A percentile compares a stretch with the other conserved stretches of the same genome.
Evolutionary conservation across 1,140 invertebrate species (phyloP).

Genomic region (Drosophila arawakana): DNA sequence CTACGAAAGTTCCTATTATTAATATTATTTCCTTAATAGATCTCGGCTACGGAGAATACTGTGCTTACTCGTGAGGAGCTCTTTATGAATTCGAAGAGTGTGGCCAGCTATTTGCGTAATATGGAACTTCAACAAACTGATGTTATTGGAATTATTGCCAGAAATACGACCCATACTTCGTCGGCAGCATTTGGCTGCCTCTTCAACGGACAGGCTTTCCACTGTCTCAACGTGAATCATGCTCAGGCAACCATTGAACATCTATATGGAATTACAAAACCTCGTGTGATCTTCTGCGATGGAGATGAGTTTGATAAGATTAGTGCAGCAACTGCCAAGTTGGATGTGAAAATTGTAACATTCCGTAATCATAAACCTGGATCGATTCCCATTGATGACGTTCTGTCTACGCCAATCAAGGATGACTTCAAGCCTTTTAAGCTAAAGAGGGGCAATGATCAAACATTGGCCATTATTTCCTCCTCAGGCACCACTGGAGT

Average conservation of each 20-base stretch:
- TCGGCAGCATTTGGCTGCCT: conserved; percentile 43
- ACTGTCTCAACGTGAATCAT: conserved; percentile 25
- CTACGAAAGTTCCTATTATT: not conserved
- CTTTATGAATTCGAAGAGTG: conserved; percentile 34
- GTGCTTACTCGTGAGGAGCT: conserved; percentile 41
- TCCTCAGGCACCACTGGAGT: conserved; percentile 90
- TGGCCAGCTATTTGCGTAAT: conserved; percentile 39
- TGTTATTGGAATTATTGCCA: conserved; percentile 40
- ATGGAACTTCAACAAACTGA: conserved; percentile 29
- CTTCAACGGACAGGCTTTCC: conserved; percentile 45
- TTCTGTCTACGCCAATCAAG: conserved; percentile 25
- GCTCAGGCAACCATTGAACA: conserved; percentile 22
- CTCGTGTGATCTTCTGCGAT: conserved; percentile 64
- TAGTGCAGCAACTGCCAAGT: conserved; percentile 4
- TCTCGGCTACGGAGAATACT: conserved; percentile 43
- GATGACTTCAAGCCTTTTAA: conserved; percentile 25
- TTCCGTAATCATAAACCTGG: conserved; percentile 37
- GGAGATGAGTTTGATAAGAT: conserved; percentile 44
- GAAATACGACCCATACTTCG: conserved; percentile 42
- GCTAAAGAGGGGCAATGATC: conserved; percentile 44
- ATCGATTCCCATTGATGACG: conserved; percentile 16
- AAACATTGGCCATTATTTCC: conserved; percentile 74
- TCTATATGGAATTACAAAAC: conserved; percentile 46
- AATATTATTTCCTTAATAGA: conserved; percentile 1
- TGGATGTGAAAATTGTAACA: conserved; percentile 29